Evolutionary conservation across 2,797 vertebrate species (phyloP).

Genomic region (Tokudaia muenninki): DNA sequence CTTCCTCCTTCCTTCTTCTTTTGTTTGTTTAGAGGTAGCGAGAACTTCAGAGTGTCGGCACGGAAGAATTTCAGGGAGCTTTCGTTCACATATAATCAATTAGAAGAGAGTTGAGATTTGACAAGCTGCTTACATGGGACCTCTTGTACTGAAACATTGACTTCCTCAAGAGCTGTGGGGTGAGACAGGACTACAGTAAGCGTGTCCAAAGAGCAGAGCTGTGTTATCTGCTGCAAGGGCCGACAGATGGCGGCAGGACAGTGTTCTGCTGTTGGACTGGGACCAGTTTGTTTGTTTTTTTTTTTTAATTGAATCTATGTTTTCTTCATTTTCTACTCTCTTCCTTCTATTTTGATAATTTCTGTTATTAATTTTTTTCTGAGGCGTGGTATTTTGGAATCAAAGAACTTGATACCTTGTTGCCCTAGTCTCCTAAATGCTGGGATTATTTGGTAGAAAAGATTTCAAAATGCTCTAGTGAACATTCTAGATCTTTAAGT

Average conservation of each 20-base stretch:
- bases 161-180: not conserved
- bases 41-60: not conserved
- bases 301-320: not conserved
- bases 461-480: conserved; percentile 6
- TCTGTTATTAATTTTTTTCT: not conserved
- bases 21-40: not conserved
- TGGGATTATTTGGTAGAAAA: conserved; percentile 20
- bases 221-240: too few species aligned
- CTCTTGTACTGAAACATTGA: not conserved
- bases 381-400: not conserved
- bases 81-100: not conserved
- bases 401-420: not conserved
- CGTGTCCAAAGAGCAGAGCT: not conserved
- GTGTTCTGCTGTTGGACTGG: not conserved
- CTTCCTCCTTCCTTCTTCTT: not conserved
- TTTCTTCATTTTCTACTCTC: not conserved
- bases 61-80: not conserved
- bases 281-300: not conserved
- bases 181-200: not conserved
- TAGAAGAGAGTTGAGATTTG: not conserved
- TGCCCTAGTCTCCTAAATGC: not conserved
- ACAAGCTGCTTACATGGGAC: not conserved
- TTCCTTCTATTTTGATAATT: not conserved
- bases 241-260: not conserved
- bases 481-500: not conserved